Percentiles rank a stretch among this genome's conserved stretches.
Evolutionary conservation across 2,797 vertebrate species (phyloP).

Genomic region (Taenioides sp.): DNA sequence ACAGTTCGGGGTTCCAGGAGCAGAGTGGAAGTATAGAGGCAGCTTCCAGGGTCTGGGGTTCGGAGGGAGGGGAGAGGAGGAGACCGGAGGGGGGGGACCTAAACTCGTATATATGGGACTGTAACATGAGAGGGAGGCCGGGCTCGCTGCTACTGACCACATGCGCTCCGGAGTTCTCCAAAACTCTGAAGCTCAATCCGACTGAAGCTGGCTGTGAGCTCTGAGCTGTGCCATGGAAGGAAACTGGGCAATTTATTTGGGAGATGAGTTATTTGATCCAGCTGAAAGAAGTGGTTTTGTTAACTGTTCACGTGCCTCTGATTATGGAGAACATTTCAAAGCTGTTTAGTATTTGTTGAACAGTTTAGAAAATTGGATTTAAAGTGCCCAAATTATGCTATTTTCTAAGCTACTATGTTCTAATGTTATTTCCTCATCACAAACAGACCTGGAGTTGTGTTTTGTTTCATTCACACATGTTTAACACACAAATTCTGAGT

Average conservation of each 20-base stretch:
- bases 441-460: too few species aligned
- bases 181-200: conserved; percentile 63
- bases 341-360: too few species aligned
- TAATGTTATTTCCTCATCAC: too few species aligned
- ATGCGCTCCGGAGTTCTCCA: conserved; percentile 71
- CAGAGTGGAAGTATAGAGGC: conserved; percentile 78
- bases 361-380: too few species aligned
- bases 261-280: conserved; percentile 48
- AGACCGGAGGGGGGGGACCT: conserved; percentile 73
- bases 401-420: too few species aligned
- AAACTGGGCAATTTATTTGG: conserved; percentile 64
- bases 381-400: too few species aligned
- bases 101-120: conserved; percentile 85
- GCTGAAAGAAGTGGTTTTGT: conserved; percentile 16
- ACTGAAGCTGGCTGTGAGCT: conserved; percentile 57
- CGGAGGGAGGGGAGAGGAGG: conserved; percentile 71
- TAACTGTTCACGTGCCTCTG: not conserved
- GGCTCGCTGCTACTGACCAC: not conserved
- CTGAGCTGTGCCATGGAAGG: conserved; percentile 44
- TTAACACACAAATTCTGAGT: too few species aligned
- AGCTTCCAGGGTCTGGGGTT: conserved; percentile 74
- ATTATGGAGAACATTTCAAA: not conserved
- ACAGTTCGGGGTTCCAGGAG: conserved; percentile 78
- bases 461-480: too few species aligned
- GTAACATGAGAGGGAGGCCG: conserved; percentile 87